Base-by-base conservation (phyloP, 92 coral and sea anemone genomes). In the Umimayanthus kanabou region DNA sequence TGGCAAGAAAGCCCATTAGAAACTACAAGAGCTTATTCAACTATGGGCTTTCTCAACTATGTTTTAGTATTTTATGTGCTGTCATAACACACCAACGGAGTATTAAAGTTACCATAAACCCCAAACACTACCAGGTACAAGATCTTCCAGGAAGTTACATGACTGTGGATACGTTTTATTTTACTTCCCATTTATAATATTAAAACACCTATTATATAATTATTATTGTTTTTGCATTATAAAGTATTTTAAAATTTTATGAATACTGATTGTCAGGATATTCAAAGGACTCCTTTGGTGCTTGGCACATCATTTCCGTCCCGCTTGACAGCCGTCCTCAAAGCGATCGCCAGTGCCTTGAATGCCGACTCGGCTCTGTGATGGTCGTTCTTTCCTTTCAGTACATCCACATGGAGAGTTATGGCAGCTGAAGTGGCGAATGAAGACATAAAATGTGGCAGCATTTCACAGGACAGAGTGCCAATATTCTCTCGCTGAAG, bases 301-400 rank as follows among this genome's bases (percentile, higher is more conserved):
- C 91, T 88, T 16, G 93, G 93, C 22, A 91, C 88, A 18, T 81
- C 92, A 55, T 64, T 23, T 2, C 93, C 93, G 73, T 91, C 89
- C 33, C 87, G 85, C 49, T 77, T 88, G 73, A 91, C 88, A 20
- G 93, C 93, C 47, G n/a, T 18, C 20, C 93, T 85, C 77, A 91
- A 40, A 22, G 93, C 89, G n/a, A 79, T 16, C 7, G 91, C 93
- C 16, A 91, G 58, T 33, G 93, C 93, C 75, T 91, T 91, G 50
- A 91, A 91, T 0, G 91, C 91, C 23, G 93, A 85, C 30, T 91
- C 93, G 6, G 91, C 89, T 29, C 85, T 71, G 82, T 91, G 93
- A 22, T 91, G 93, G 33, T 88, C 93, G 39, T 91, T 91, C 78
- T 80, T 82, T 28, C 93, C 93, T 79, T 88, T 88, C 11, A 91